These are phyloP conservation scores for Echiichthys vipera DNA, from an alignment of 2,797 vertebrate species.

Conservation along the genomic window DNA sequence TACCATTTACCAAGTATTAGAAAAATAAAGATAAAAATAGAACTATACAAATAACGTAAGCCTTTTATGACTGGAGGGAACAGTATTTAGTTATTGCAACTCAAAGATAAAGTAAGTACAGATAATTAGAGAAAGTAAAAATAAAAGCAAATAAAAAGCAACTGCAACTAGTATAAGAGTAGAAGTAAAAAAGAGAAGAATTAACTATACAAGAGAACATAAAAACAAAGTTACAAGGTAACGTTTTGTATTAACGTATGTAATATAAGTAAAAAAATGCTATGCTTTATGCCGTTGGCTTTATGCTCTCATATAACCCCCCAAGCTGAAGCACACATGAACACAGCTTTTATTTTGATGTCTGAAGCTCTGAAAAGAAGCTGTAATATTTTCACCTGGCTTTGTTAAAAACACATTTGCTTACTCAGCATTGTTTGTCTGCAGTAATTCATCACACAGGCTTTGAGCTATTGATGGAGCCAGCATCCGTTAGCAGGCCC, in stretches of 20 bases:
- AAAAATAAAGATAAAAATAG: not conserved
- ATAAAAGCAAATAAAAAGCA: too few relatives aligned
- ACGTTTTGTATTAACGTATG: too few relatives aligned
- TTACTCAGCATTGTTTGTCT: constrained; percentile 88
- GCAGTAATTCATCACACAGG: constrained; percentile 88
- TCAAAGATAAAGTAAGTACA: too few relatives aligned
- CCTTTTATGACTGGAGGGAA: too few relatives aligned
- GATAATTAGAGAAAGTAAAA: too few relatives aligned
- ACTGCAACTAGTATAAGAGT: too few relatives aligned
- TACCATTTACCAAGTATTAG: too few relatives aligned
- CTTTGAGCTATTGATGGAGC: constrained; percentile 88
- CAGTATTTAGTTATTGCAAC: too few relatives aligned
- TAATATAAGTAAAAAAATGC: not conserved
- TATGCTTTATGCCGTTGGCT: not conserved
- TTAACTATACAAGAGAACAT: too few relatives aligned
- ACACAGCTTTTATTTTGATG: constrained; percentile 10
- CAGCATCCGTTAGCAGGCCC: constrained; percentile 86
- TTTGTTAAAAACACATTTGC: constrained; percentile 87
- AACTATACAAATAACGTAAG: too few relatives aligned
- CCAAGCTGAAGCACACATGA: not conserved
- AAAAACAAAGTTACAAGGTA: too few relatives aligned
- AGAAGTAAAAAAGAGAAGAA: too few relatives aligned
- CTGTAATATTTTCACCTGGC: constrained; percentile 81
- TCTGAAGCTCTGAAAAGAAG: constrained; percentile 40
- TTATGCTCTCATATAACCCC: not conserved